Evolutionary conservation across 2,113 vertebrate genomes (phyloP).

Genomic region (Salvator merianae): DNA sequence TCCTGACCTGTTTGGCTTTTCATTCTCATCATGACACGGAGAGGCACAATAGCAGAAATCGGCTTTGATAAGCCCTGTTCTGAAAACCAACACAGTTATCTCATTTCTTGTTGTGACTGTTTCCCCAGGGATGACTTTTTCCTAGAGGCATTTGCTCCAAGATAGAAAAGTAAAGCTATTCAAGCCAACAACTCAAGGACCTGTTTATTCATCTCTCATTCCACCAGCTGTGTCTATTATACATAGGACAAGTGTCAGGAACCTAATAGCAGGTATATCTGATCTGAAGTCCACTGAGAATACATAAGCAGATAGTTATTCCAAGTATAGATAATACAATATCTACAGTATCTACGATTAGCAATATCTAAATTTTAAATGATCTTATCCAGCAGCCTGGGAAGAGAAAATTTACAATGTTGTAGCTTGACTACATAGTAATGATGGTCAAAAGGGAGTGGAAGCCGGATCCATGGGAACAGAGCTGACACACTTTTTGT

Average conservation of each 20-base stretch:
- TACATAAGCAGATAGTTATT: neutral
- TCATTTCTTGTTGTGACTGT: constrained; percentile 6
- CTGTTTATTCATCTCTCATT: constrained; percentile 30
- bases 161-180: constrained; percentile 9
- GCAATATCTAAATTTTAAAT: neutral
- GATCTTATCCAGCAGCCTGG: neutral
- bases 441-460: neutral
- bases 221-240: neutral
- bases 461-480: too few relatives aligned
- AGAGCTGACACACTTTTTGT: too few relatives aligned
- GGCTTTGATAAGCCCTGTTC: constrained; percentile 16
- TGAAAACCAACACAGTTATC: neutral
- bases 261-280: neutral
- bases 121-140: constrained; percentile 10
- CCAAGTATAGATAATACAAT: neutral
- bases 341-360: too few relatives aligned
- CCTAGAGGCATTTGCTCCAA: constrained; percentile 5
- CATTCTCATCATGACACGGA: too few relatives aligned
- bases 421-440: neutral
- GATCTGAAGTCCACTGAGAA: neutral
- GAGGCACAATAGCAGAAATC: constrained; percentile 2
- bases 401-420: too few relatives aligned
- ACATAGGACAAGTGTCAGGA: neutral
- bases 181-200: neutral
- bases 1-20: neutral